Evolutionary conservation across 2,888 invertebrate species (phyloP).

Genomic region (Aplocera efformata): DNA sequence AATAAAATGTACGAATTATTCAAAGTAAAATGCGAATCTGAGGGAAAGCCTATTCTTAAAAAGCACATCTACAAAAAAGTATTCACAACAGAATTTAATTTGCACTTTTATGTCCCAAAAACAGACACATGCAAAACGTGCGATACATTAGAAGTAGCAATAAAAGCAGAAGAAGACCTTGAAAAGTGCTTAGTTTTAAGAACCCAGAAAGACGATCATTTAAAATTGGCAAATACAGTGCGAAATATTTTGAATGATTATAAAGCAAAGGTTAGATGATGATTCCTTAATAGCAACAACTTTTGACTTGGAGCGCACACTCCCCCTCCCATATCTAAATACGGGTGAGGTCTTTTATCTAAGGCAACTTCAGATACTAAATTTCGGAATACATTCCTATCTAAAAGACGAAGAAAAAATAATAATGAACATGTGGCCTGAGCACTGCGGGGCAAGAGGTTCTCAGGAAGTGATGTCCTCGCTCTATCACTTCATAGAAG

Average conservation of each 20-base stretch:
- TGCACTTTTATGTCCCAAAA: conserved; percentile 19
- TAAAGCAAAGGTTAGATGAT: conserved; percentile 18
- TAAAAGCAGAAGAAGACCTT: conserved; percentile 9
- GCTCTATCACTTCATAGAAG: conserved; percentile 12
- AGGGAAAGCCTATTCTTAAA: conserved; percentile 17
- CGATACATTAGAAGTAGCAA: conserved; percentile 14
- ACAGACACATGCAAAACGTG: conserved; percentile 20
- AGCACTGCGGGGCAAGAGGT: conserved; percentile 21
- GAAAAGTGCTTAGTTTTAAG: conserved; percentile 14
- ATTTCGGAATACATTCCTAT: conserved; percentile 17
- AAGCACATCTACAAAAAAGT: conserved; percentile 14
- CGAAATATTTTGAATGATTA: conserved; percentile 15
- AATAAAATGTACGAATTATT: conserved; percentile 21
- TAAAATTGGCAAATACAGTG: conserved; percentile 12
- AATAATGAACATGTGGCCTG: conserved; percentile 19
- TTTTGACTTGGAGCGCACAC: conserved; percentile 20
- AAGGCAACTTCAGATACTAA: conserved; percentile 24
- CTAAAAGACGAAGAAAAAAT: conserved; percentile 16
- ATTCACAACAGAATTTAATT: conserved; percentile 20
- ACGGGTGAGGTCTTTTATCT: conserved; percentile 19
- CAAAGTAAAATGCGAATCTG: conserved; percentile 20
- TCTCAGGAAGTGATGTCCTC: conserved; percentile 21
- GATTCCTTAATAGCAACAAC: conserved; percentile 17
- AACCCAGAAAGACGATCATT: conserved; percentile 11
- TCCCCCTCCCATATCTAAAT: conserved; percentile 19